Conservation (phyloP, 2,888 invertebrate species). For the Pherbina coryleti region DNA sequence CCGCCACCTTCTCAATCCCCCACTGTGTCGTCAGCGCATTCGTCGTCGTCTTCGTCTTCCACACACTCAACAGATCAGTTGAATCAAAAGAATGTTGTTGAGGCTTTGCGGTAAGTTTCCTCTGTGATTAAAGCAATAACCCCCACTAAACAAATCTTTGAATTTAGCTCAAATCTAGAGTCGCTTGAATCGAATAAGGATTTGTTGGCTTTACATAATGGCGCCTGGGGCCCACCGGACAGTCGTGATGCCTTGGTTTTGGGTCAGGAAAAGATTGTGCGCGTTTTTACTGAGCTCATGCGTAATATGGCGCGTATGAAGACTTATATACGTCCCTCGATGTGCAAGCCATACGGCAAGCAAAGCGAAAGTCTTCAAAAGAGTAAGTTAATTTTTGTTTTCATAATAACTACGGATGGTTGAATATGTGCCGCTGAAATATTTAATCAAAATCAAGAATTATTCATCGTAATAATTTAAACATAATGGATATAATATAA, state of each 20-base stretch:
- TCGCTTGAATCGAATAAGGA: slow-evolving; percentile 74
- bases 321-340: slow-evolving; percentile 87
- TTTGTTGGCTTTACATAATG: slow-evolving; percentile 77
- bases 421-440: background rate
- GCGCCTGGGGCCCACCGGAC: slow-evolving; percentile 73
- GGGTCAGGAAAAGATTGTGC: slow-evolving; percentile 87
- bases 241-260: slow-evolving; percentile 69
- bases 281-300: slow-evolving; percentile 88
- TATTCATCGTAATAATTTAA: background rate
- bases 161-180: slow-evolving; percentile 65
- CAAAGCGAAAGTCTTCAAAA: slow-evolving; percentile 90
- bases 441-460: background rate
- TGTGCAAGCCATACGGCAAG: slow-evolving; percentile 92
- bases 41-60: slow-evolving; percentile 50
- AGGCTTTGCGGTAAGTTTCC: slow-evolving; percentile 60
- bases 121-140: background rate
- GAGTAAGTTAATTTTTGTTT: slow-evolving; percentile 72
- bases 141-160: background rate
- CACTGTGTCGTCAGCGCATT: slow-evolving; percentile 49
- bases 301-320: slow-evolving; percentile 91
- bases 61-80: slow-evolving; percentile 61
- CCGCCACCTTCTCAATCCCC: slow-evolving; percentile 66
- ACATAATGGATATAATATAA: background rate
- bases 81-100: slow-evolving; percentile 64
- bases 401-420: background rate